These are phyloP conservation scores for Drosophila kikkawai DNA, from an alignment of 1,140 invertebrate genomes.

Conservation along the genomic window DNA sequence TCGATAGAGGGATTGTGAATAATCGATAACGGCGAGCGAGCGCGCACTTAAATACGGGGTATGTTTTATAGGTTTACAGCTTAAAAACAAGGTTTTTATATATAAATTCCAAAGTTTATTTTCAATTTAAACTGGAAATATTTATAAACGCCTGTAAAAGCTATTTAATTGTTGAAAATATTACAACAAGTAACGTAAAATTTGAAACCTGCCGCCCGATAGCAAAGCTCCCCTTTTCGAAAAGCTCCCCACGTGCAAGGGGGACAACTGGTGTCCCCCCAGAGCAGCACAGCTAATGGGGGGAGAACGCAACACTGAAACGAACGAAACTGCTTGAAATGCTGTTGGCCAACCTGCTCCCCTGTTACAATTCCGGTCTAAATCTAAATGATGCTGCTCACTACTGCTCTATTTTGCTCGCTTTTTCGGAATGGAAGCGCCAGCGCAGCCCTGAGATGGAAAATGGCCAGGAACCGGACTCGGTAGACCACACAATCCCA, in stretches of 20 bases:
- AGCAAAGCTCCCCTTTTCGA: constrained; percentile 15
- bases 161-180: neutral
- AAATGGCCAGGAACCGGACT: constrained; percentile 31
- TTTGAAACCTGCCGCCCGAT: constrained; percentile 5
- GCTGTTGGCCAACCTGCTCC: constrained; percentile 38
- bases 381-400: constrained; percentile 84
- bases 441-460: constrained; percentile 33
- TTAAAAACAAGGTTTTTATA: neutral
- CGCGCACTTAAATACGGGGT: neutral
- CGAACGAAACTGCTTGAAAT: constrained; percentile 14
- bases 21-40: neutral
- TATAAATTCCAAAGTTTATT: too few species aligned
- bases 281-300: constrained; percentile 6
- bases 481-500: constrained; percentile 4
- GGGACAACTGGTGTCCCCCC: constrained; percentile 11
- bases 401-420: constrained; percentile 75
- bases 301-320: constrained; percentile 17
- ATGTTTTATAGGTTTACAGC: neutral
- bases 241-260: constrained; percentile 26
- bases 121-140: neutral
- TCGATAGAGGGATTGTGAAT: neutral
- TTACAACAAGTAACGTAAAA: neutral
- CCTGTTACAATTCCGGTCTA: constrained; percentile 85
- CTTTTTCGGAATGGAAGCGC: constrained; percentile 63
- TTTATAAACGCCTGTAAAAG: neutral